Conservation (phyloP, 2,797 vertebrate genomes). For the Acipenser transmontanus region DNA sequence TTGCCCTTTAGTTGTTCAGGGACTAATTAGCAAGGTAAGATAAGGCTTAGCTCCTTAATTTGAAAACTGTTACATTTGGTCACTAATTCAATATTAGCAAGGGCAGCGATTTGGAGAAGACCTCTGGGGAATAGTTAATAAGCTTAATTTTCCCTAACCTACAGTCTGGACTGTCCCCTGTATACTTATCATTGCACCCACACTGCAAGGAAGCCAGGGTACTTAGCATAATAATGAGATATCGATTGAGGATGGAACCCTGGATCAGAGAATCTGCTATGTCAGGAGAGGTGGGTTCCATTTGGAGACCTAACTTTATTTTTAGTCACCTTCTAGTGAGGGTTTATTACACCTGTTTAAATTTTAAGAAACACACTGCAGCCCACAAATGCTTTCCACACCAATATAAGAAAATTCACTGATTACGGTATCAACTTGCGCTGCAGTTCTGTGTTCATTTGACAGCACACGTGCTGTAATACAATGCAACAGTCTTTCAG, state of each 20-base stretch:
- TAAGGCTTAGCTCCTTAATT: background rate
- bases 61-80: background rate
- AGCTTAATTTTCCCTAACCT: no score
- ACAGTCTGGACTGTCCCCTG: background rate
- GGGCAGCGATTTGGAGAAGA: background rate
- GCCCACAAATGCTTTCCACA: no score
- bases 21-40: conserved; percentile 11
- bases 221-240: background rate
- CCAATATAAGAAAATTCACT: background rate
- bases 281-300: no score
- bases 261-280: no score
- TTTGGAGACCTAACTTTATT: no score
- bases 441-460: background rate
- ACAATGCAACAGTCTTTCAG: background rate
- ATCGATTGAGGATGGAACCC: no score
- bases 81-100: background rate
- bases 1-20: background rate
- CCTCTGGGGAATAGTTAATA: background rate
- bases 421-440: background rate
- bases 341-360: no score
- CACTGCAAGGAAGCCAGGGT: background rate
- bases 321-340: no score
- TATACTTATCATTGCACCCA: background rate
- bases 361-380: no score
- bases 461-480: background rate